Percentiles rank a stretch among this genome's conserved stretches.
phyloP scores from a whole-genome alignment of 2,113 vertebrate species.

The Equus przewalskii region DNA sequence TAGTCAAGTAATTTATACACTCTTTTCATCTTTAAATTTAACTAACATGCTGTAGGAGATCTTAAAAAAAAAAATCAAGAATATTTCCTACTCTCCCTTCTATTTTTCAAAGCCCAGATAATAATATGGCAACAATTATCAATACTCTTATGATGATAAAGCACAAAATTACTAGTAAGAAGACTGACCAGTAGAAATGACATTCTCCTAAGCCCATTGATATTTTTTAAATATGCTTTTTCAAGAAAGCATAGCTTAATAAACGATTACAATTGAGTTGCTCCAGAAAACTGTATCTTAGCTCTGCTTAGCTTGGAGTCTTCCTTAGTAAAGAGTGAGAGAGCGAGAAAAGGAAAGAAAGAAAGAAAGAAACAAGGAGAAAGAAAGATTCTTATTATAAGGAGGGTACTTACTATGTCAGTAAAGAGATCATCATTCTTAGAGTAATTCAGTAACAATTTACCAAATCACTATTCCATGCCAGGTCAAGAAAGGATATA shows the following conservation, averaged over 20 bases:
- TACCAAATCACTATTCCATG: not conserved
- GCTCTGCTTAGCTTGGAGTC: not conserved
- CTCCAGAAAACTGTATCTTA: conserved; percentile 9
- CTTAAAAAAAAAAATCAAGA: not conserved
- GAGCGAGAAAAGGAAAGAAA: not conserved
- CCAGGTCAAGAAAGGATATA: not conserved
- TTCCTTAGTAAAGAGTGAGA: not conserved
- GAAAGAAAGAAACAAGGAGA: not conserved
- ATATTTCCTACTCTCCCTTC: not conserved
- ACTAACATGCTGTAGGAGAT: not conserved
- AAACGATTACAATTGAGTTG: conserved; percentile 7
- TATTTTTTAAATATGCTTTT: not conserved
- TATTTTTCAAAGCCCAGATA: conserved; percentile 29
- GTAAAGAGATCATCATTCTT: not conserved
- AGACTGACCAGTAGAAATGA: not conserved
- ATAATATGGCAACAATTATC: conserved; percentile 27
- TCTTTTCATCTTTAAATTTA: conserved; percentile 63
- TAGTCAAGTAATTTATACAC: conserved; percentile 36
- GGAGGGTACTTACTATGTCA: not conserved
- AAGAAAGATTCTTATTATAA: not conserved
- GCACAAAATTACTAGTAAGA: conserved; percentile 16
- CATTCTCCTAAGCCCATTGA: not conserved
- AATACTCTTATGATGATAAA: not conserved
- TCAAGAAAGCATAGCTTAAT: not conserved
- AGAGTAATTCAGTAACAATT: not conserved